phyloP scores from a whole-genome alignment of 2,797 vertebrate species.

The Gadopsis marmoratus region DNA sequence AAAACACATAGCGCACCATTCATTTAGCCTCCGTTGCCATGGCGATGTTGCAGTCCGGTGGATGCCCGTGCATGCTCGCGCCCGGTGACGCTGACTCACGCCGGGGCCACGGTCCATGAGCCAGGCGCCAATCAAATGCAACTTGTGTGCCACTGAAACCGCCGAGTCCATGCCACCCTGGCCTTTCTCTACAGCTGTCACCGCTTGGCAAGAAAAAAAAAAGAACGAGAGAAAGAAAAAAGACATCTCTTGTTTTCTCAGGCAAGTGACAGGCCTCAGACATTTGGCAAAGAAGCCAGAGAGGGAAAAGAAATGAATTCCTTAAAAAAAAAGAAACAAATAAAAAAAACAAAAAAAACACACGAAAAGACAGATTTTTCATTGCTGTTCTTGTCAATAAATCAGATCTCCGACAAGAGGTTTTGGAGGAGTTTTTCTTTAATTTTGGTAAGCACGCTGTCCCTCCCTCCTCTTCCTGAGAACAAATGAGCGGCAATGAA shows the following conservation, averaged over 20 bases:
- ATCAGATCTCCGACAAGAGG: constrained; percentile 58
- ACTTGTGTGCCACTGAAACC: constrained; percentile 73
- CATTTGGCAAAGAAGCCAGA: constrained; percentile 50
- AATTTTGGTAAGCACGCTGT: background rate
- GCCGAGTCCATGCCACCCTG: constrained; percentile 70
- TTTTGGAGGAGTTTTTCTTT: constrained; percentile 41
- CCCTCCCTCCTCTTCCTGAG: constrained; percentile 22
- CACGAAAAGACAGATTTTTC: constrained; percentile 40
- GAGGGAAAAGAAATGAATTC: constrained; percentile 16
- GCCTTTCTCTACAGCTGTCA: constrained; percentile 67
- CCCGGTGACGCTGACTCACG: constrained; percentile 68
- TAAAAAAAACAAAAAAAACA: background rate
- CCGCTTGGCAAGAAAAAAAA: constrained; percentile 50
- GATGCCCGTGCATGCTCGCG: constrained; percentile 41
- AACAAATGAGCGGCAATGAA: constrained; percentile 59
- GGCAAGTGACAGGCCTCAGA: constrained; percentile 62
- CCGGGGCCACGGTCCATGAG: constrained; percentile 55
- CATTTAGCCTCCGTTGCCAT: constrained; percentile 45
- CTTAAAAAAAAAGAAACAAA: background rate
- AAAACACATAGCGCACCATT: constrained; percentile 33
- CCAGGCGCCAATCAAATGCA: constrained; percentile 81
- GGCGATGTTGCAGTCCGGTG: constrained; percentile 31
- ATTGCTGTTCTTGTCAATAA: constrained; percentile 67
- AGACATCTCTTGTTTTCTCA: constrained; percentile 35
- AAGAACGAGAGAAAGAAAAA: constrained; percentile 32